A percentile compares a stretch with the other conserved stretches of the same genome.
These are phyloP conservation scores for Xyrauchen texanus DNA, from an alignment of 2,113 vertebrate species.

Conservation along the genomic window DNA sequence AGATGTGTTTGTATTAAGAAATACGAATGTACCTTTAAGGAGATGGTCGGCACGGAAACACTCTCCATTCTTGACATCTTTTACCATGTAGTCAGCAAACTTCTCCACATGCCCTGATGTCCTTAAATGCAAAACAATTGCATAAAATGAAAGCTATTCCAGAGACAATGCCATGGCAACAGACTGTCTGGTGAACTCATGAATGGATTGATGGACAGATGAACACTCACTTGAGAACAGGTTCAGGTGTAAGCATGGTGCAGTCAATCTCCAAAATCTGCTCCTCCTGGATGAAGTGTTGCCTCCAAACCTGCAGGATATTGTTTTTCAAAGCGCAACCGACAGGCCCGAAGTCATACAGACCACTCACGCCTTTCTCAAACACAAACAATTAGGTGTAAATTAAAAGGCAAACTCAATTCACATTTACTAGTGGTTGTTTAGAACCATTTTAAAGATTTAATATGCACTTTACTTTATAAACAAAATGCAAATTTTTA, in stretches of 20 bases:
- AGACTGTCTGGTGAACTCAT: conserved; percentile 56
- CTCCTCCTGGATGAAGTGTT: conserved; percentile 98
- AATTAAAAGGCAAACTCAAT: too few species aligned
- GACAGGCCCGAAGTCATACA: conserved; percentile 96
- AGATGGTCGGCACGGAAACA: conserved; percentile 97
- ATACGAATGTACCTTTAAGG: conserved; percentile 83
- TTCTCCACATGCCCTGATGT: conserved; percentile 98
- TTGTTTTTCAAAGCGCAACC: conserved; percentile 98
- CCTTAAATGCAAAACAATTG: conserved; percentile 64
- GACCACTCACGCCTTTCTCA: conserved; percentile 88
- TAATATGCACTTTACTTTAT: not conserved
- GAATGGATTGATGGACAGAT: too few species aligned
- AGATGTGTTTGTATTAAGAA: not conserved
- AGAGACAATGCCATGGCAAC: conserved; percentile 66
- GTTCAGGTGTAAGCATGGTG: conserved; percentile 95
- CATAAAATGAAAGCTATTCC: conserved; percentile 45
- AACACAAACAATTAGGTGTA: not conserved
- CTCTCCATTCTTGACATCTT: conserved; percentile 93
- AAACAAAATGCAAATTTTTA: not conserved
- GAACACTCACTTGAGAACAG: conserved; percentile 87
- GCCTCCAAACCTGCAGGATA: conserved; percentile 92
- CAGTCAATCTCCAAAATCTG: conserved; percentile 98
- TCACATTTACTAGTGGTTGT: not conserved
- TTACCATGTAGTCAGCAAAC: conserved; percentile 99
- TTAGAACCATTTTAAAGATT: not conserved